Percentiles rank a stretch among this genome's conserved stretches.
Conservation (phyloP, 1,140 invertebrate species). For the Pseudomyrmex flavicornis region DNA sequence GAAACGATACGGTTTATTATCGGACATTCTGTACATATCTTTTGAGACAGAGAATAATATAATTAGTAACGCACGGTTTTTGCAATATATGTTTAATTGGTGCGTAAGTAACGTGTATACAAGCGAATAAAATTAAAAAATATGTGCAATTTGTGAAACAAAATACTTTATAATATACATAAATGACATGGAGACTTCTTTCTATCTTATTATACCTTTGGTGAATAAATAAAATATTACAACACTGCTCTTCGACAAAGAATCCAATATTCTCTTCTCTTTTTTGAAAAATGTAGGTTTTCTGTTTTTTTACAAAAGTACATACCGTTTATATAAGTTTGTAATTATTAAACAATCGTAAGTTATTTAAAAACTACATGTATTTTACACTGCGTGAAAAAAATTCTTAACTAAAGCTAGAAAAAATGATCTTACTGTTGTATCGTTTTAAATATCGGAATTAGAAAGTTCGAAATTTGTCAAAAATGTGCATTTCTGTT, state of each 20-base stretch:
- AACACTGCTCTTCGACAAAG: not conserved
- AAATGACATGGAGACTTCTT: not conserved
- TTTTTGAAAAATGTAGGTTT: not conserved
- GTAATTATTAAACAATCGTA: not conserved
- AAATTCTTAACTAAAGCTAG: not conserved
- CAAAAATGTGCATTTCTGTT: too few relatives aligned
- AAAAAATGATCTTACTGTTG: not conserved
- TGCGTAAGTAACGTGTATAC: not conserved
- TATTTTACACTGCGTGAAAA: not conserved
- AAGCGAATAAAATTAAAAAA: not conserved
- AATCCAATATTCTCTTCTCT: not conserved
- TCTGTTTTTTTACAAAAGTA: not conserved
- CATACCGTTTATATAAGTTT: not conserved
- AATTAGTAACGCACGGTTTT: not conserved
- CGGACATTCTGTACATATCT: too few relatives aligned
- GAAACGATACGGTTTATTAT: too few relatives aligned
- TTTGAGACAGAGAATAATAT: not conserved
- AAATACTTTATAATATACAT: not conserved
- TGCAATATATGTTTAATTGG: too few relatives aligned
- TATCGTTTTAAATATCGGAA: too few relatives aligned
- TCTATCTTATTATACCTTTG: not conserved
- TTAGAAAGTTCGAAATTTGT: too few relatives aligned
- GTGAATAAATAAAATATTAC: not conserved
- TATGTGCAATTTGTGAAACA: not conserved
- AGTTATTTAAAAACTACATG: constrained; percentile 1